Base-by-base conservation (phyloP, 2,888 invertebrate species). In the Synergus japonicus region DNA sequence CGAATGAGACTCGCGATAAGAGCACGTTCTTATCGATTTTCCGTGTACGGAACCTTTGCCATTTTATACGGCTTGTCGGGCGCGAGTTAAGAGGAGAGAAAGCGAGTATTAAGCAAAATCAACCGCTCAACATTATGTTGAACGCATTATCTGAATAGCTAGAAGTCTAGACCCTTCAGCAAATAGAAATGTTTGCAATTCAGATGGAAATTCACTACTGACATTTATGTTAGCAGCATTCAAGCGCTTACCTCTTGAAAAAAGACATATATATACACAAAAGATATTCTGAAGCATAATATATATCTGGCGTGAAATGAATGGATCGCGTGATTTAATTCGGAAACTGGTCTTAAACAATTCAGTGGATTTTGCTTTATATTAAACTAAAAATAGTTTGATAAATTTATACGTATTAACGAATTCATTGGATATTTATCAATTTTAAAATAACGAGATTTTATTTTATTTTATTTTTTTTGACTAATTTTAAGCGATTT, bases 11-110 rank as follows among this genome's bases (percentile, higher is more conserved):
- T 73, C 29, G 69, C 9, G 49, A 73, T 54, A 73, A 49, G 29
- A 73, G 69, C 49, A 73, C 69, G 69, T 73, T n/a, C 8, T 49
- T 73, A 73, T 73, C 49, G 69, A 73, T 73, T 73, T 73, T 49
- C 29, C 69, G 49, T 9, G 9, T 54, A 49, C 60, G 12, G 22
- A 73, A 29, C 37, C 9, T 49, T 67, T 44, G 12, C 22, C 44
- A 18, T 67, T 22, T 22, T 44, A 67, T 44, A 5, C 43, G 12
- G 5, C 22, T 67, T 60, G 22, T 60, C 12, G n/a, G 2, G 8
- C 12, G 13, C 18, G 4, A 13, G 12, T 22, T 22, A 44, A 67
- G 8, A 15, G 37, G 15, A 29, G 15, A 37, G 29, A 13, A 8
- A n/a, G n/a, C n/a, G 54, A 37, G 10, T n/a, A 37, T 49, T 69